Percentiles rank a stretch among this genome's conserved stretches.
These are phyloP conservation scores for Sinocyclocheilus rhinocerous DNA, from an alignment of 2,113 vertebrate species.

Conservation along the genomic window DNA sequence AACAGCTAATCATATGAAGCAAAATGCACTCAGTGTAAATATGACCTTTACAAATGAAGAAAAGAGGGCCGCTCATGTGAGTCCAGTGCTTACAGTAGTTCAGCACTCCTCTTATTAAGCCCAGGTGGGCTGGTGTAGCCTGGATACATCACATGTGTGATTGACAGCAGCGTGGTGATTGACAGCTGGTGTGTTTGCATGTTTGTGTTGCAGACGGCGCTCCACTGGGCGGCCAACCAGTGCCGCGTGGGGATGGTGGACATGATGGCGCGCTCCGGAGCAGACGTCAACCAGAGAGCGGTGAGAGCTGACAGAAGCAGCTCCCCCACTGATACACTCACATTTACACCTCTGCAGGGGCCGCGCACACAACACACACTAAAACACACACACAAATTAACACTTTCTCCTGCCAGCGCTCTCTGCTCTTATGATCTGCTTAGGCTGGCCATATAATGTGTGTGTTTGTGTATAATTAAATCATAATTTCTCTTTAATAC, in stretches of 20 bases:
- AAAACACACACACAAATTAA: slow-evolving; percentile 35
- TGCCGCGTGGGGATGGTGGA: slow-evolving; percentile 68
- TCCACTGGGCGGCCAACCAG: slow-evolving; percentile 77
- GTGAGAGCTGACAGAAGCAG: slow-evolving; percentile 78
- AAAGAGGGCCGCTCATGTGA: neutral
- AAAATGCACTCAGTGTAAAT: neutral
- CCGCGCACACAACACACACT: slow-evolving; percentile 22
- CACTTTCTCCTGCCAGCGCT: slow-evolving; percentile 21
- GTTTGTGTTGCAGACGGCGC: slow-evolving; percentile 71
- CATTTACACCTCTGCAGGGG: slow-evolving; percentile 68
- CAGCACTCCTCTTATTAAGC: neutral
- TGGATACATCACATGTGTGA: neutral
- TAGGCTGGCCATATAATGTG: slow-evolving; percentile 3
- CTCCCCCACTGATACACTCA: slow-evolving; percentile 67
- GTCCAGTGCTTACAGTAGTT: too few relatives aligned
- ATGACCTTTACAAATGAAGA: neutral
- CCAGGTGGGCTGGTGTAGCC: neutral
- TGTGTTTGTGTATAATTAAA: slow-evolving; percentile 46
- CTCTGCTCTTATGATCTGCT: neutral
- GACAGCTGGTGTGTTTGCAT: slow-evolving; percentile 40
- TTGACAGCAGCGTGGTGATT: slow-evolving; percentile 43
- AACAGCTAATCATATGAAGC: neutral
- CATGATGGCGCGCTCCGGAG: slow-evolving; percentile 76
- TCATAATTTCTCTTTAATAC: slow-evolving; percentile 47
- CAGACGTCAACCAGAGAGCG: slow-evolving; percentile 80